Conservation (phyloP, 2,113 vertebrate genomes). For the Callipepla squamata region DNA sequence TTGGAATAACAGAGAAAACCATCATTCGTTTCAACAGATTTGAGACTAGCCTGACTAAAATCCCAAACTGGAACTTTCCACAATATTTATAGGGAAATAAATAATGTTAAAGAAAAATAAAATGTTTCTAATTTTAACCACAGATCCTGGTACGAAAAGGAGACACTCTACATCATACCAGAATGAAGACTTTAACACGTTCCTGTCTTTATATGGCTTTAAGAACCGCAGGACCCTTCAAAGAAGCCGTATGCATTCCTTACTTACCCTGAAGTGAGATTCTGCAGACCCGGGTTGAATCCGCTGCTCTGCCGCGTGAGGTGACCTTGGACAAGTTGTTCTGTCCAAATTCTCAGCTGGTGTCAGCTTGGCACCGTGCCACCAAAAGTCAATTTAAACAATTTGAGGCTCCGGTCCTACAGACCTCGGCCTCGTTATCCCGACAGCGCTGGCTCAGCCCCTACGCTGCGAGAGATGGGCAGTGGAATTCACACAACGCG, state of each 20-base stretch:
- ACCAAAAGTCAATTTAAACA: conserved; percentile 10
- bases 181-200: not conserved
- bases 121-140: not conserved
- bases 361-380: conserved; percentile 28
- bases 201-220: not conserved
- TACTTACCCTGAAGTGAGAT: not conserved
- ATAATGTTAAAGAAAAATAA: fast-evolving
- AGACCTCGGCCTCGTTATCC: not conserved
- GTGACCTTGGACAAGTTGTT: conserved; percentile 66
- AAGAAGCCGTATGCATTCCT: not conserved
- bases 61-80: not conserved
- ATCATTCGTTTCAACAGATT: not conserved
- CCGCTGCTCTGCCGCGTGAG: not conserved
- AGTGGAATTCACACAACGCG: not conserved
- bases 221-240: not conserved
- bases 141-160: not conserved
- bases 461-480: not conserved
- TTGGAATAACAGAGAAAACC: not conserved
- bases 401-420: not conserved
- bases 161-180: not conserved
- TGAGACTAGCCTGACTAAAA: not conserved
- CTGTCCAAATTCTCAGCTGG: conserved; percentile 54
- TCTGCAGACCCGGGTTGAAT: not conserved
- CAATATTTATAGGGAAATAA: not conserved
- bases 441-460: not conserved